Conservation (phyloP, 2,888 invertebrate species). For the Apamea monoglypha region DNA sequence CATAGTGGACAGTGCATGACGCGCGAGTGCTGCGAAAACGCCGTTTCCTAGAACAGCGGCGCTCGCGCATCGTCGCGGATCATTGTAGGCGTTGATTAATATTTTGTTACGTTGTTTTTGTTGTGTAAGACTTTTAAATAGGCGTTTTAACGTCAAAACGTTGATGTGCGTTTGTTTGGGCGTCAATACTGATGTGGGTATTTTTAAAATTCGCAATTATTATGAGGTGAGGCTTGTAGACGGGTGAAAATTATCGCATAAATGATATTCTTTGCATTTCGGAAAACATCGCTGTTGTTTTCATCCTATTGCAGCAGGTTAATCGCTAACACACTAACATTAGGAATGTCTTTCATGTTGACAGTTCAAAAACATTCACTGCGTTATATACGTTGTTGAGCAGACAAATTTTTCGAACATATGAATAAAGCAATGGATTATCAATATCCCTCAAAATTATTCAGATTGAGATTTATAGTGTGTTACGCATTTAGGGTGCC, state of each 20-base stretch:
- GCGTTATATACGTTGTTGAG: too few species aligned
- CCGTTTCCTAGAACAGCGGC: constrained; percentile 56
- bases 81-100: constrained; percentile 64
- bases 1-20: constrained; percentile 49
- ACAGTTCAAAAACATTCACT: too few species aligned
- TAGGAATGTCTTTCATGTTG: too few species aligned
- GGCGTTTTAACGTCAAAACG: constrained; percentile 39
- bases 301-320: background rate
- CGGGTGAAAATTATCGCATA: background rate
- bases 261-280: background rate
- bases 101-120: constrained; percentile 60
- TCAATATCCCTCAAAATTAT: too few species aligned
- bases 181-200: constrained; percentile 36
- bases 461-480: background rate
- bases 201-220: constrained; percentile 38
- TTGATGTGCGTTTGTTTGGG: constrained; percentile 47
- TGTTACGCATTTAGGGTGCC: background rate
- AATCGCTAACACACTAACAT: background rate
- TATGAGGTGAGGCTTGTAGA: background rate
- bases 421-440: background rate
- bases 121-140: constrained; percentile 61
- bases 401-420: too few species aligned
- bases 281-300: constrained; percentile 9
- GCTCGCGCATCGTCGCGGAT: constrained; percentile 48
- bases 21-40: constrained; percentile 55